phyloP scores from a whole-genome alignment of 1,140 invertebrate genomes.

The Grapholita molesta region DNA sequence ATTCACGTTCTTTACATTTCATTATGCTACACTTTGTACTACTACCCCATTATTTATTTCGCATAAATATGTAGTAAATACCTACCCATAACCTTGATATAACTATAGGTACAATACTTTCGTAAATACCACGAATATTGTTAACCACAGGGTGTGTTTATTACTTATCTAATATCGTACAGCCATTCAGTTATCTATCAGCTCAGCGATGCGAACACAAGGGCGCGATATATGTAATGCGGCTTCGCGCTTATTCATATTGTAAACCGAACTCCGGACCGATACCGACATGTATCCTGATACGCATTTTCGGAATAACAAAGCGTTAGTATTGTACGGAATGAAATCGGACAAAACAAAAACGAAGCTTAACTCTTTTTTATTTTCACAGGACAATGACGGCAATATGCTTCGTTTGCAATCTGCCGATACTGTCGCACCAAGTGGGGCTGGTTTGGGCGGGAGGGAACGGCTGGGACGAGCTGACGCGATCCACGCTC shows the following conservation, averaged over 20 bases:
- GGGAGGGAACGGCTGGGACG: constrained; percentile 95
- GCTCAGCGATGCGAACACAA: constrained; percentile 65
- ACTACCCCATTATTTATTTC: too few relatives aligned
- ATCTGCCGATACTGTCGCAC: constrained; percentile 94
- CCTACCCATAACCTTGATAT: too few relatives aligned
- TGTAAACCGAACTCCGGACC: constrained; percentile 35
- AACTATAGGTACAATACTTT: neutral
- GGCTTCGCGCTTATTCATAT: constrained; percentile 45
- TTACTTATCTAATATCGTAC: constrained; percentile 61
- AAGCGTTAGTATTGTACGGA: constrained; percentile 52
- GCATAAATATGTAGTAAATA: too few relatives aligned
- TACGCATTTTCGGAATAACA: constrained; percentile 63
- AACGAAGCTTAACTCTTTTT: constrained; percentile 20
- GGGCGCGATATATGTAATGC: constrained; percentile 61
- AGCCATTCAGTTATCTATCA: constrained; percentile 59
- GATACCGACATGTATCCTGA: constrained; percentile 49
- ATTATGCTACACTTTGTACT: too few relatives aligned
- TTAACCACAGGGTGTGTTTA: constrained; percentile 64
- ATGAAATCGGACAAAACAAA: neutral
- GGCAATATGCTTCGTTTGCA: constrained; percentile 96
- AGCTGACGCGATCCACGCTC: constrained; percentile 89
- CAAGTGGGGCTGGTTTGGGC: constrained; percentile 96
- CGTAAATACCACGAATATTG: constrained; percentile 22
- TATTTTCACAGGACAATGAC: constrained; percentile 89
- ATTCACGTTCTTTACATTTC: constrained; percentile 32